A percentile compares a stretch with the other conserved stretches of the same genome.
phyloP scores from a whole-genome alignment of 2,113 vertebrate genomes.

The Psilopsiagon aymara region DNA sequence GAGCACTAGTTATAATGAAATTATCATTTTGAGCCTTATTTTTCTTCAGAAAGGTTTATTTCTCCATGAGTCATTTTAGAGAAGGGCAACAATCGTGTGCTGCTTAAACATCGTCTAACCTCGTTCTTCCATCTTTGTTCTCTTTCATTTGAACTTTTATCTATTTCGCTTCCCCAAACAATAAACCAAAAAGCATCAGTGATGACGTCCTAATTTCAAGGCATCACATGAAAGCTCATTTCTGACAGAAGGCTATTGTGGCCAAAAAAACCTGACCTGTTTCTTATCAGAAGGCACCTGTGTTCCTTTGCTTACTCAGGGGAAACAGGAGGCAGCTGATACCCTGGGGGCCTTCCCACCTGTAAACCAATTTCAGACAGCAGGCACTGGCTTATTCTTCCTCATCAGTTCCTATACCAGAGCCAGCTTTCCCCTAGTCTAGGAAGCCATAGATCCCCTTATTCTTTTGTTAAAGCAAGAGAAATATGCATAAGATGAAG shows the following conservation, averaged over 20 bases:
- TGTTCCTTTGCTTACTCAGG: neutral
- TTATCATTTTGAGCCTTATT: neutral
- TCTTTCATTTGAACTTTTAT: neutral
- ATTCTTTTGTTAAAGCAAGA: neutral
- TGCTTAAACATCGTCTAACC: neutral
- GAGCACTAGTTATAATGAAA: neutral
- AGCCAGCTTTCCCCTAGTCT: neutral
- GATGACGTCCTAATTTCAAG: slow-evolving; percentile 23
- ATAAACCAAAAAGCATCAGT: slow-evolving; percentile 30
- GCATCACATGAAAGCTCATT: neutral
- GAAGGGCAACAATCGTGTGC: neutral
- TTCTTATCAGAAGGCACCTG: neutral
- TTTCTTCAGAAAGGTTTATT: neutral
- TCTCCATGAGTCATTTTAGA: neutral
- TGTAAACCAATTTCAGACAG: neutral
- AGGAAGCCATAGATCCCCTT: neutral
- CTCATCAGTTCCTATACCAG: neutral
- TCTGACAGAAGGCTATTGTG: neutral
- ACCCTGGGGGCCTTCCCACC: neutral
- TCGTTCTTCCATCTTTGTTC: neutral
- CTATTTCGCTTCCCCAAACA: neutral
- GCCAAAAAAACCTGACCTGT: slow-evolving; percentile 8
- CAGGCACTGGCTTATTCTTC: neutral
- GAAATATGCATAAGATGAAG: neutral
- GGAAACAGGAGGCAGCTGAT: neutral